phyloP scores from a whole-genome alignment of 92 coral and sea anemone genomes.

The Micromussa lordhowensis region DNA sequence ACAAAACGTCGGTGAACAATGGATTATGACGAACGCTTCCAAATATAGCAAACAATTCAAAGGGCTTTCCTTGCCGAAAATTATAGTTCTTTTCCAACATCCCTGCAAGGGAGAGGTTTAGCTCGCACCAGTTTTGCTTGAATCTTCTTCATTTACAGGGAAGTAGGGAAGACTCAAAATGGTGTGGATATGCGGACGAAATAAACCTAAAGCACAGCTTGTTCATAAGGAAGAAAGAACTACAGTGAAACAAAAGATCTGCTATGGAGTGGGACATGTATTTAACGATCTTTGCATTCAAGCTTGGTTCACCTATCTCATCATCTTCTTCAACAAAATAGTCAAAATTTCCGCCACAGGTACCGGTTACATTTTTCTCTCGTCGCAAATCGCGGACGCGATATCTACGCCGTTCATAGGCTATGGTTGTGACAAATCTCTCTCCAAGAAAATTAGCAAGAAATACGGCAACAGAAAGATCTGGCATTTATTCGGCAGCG shows the following conservation, averaged over 20 bases:
- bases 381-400: constrained; percentile 84
- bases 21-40: constrained; percentile 34
- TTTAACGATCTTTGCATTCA: constrained; percentile 93
- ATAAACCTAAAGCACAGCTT: constrained; percentile 17
- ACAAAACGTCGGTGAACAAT: constrained; percentile 17
- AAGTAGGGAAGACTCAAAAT: constrained; percentile 11
- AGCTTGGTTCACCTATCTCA: constrained; percentile 88
- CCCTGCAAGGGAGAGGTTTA: background rate
- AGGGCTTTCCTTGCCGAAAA: constrained; percentile 22
- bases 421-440: constrained; percentile 81
- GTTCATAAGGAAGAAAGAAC: constrained; percentile 70
- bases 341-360: constrained; percentile 69
- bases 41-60: constrained; percentile 24
- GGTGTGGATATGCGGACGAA: constrained; percentile 55
- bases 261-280: constrained; percentile 91
- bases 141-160: background rate
- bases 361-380: constrained; percentile 84
- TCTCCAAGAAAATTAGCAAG: constrained; percentile 68
- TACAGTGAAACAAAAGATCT: constrained; percentile 76
- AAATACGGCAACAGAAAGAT: constrained; percentile 84
- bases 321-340: constrained; percentile 87
- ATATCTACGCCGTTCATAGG: constrained; percentile 86
- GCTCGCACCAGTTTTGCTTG: background rate
- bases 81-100: background rate
- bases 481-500: constrained; percentile 86